Conservation (phyloP, 2,113 vertebrate species). For the Mustela lutreola region DNA sequence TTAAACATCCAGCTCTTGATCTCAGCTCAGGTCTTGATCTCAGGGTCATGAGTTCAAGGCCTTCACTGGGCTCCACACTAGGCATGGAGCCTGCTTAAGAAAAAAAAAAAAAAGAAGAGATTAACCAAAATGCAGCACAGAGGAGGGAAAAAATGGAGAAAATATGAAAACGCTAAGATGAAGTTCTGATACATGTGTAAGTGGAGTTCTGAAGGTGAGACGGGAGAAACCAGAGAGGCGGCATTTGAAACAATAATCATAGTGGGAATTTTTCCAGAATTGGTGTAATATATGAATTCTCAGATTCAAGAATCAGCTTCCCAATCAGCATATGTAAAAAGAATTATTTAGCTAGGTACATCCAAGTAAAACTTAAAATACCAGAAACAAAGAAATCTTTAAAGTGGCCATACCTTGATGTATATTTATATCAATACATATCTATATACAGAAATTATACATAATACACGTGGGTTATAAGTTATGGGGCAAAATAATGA, state of each 20-base stretch:
- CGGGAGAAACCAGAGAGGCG: not conserved
- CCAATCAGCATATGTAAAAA: not conserved
- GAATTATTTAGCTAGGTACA: not conserved
- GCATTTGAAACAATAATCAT: not conserved
- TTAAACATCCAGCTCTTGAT: not conserved
- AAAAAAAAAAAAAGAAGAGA: not conserved
- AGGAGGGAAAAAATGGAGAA: not conserved
- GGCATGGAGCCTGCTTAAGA: not conserved
- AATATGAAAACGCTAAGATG: not conserved
- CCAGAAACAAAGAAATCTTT: not conserved
- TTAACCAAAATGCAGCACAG: not conserved
- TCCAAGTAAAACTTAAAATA: not conserved
- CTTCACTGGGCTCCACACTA: not conserved
- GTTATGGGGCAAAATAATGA: not conserved
- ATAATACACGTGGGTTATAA: not conserved
- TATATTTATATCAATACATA: not conserved
- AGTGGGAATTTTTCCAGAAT: not conserved
- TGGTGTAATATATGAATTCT: conserved; percentile 3
- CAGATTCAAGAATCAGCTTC: not conserved
- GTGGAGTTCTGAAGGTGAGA: not conserved
- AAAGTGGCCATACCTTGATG: not conserved
- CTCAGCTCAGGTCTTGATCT: not conserved
- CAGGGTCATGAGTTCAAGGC: not conserved
- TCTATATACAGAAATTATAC: not conserved
- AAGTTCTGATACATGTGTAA: not conserved